These are phyloP conservation scores for Mercenaria mercenaria DNA, from an alignment of 1,140 invertebrate species.

Conservation along the genomic window DNA sequence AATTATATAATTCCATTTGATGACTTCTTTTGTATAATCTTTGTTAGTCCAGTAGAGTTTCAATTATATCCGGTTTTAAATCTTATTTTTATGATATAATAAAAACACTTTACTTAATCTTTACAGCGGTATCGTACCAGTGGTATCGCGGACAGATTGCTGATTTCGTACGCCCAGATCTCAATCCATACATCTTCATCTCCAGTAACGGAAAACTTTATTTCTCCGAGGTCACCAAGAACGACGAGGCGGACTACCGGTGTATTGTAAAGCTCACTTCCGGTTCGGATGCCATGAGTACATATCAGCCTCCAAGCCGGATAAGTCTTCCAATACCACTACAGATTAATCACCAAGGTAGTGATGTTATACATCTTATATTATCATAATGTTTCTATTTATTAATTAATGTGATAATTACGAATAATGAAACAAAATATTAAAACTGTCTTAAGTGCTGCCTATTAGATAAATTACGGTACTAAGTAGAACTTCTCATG, in stretches of 20 bases:
- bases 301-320: constrained; percentile 74
- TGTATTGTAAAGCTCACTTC: constrained; percentile 77
- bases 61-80: no score
- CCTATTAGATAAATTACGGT: no score
- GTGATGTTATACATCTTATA: neutral
- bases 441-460: no score
- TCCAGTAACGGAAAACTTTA: constrained; percentile 79
- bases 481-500: no score
- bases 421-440: no score
- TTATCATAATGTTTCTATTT: no score
- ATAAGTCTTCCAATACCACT: constrained; percentile 75
- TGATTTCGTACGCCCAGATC: constrained; percentile 76
- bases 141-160: constrained; percentile 74
- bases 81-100: no score
- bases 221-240: constrained; percentile 75
- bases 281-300: constrained; percentile 71
- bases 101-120: no score
- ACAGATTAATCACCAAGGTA: constrained; percentile 65
- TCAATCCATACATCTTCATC: constrained; percentile 76
- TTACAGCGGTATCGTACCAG: constrained; percentile 75
- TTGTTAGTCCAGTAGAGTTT: no score
- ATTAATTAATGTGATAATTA: no score
- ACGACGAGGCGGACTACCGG: constrained; percentile 72
- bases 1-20: no score
- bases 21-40: no score